Evolutionary conservation across 1,140 invertebrate genomes (phyloP).

Genomic region (Caenorhabditis tropicalis): DNA sequence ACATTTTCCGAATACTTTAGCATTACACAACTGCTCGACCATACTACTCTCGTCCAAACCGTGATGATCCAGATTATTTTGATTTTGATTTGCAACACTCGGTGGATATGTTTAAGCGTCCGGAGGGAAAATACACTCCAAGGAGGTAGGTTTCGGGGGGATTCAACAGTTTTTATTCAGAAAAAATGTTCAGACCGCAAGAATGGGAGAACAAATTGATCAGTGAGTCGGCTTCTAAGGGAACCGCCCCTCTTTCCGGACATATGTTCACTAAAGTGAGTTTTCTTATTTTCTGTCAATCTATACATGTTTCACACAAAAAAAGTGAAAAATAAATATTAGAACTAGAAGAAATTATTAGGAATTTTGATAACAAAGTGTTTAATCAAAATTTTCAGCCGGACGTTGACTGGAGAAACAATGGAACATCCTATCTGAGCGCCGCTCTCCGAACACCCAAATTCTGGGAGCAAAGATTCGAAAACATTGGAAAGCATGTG

Average conservation of each 20-base stretch:
- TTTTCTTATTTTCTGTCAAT: too few species aligned
- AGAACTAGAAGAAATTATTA: too few species aligned
- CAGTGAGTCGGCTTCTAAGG: conserved; percentile 63
- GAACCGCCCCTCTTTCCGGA: conserved; percentile 66
- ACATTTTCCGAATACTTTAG: conserved; percentile 55
- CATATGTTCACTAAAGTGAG: conserved; percentile 65
- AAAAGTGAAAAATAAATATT: too few species aligned
- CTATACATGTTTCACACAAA: too few species aligned
- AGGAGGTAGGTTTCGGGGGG: conserved; percentile 63
- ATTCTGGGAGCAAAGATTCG: conserved; percentile 71
- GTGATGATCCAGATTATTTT: conserved; percentile 70
- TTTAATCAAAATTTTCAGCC: too few species aligned
- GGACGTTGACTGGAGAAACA: conserved; percentile 63
- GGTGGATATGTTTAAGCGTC: conserved; percentile 66
- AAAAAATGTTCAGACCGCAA: conserved; percentile 67
- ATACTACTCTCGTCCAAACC: conserved; percentile 70
- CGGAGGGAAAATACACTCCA: conserved; percentile 65
- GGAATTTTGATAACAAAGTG: too few species aligned
- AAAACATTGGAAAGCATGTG: conserved; percentile 66
- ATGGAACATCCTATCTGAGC: conserved; percentile 67
- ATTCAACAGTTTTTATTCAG: not conserved
- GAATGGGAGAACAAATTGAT: conserved; percentile 69
- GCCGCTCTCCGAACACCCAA: conserved; percentile 69
- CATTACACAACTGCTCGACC: conserved; percentile 63
- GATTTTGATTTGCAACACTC: conserved; percentile 71